These are phyloP conservation scores for Ptychoptera albimana DNA, from an alignment of 2,888 invertebrate genomes.

Conservation along the genomic window DNA sequence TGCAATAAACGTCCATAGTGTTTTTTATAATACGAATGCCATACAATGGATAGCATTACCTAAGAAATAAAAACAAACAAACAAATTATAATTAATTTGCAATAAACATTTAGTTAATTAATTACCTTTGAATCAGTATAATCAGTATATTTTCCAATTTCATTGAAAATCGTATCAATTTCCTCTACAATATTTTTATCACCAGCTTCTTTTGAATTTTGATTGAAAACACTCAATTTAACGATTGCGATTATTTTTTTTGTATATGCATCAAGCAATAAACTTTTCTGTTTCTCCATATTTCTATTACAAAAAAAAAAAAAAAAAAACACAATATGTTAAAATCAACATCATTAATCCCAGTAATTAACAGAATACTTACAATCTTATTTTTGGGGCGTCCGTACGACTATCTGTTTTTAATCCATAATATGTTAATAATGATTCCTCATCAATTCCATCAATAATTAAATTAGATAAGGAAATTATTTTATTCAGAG, in stretches of 20 bases:
- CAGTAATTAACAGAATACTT: slow-evolving; percentile 15
- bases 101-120: no score
- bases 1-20: slow-evolving; percentile 74
- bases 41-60: slow-evolving; percentile 61
- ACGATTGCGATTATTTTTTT: slow-evolving; percentile 59
- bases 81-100: slow-evolving; percentile 1
- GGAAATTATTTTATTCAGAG: slow-evolving; percentile 38
- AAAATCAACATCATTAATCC: no score
- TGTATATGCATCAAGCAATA: slow-evolving; percentile 63
- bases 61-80: slow-evolving; percentile 18
- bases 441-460: slow-evolving; percentile 57
- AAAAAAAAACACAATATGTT: no score
- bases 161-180: slow-evolving; percentile 44
- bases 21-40: slow-evolving; percentile 63
- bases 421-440: slow-evolving; percentile 69
- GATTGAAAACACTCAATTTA: slow-evolving; percentile 36
- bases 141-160: slow-evolving; percentile 69
- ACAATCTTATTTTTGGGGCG: slow-evolving; percentile 71
- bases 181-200: slow-evolving; percentile 32
- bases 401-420: slow-evolving; percentile 73
- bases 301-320: slow-evolving; percentile 32
- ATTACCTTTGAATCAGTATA: slow-evolving; percentile 58
- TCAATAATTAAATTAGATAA: slow-evolving; percentile 50
- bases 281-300: slow-evolving; percentile 72
- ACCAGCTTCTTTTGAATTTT: slow-evolving; percentile 16